Evolutionary conservation across 2,113 vertebrate genomes (phyloP).

Genomic region (Pitta sordida): DNA sequence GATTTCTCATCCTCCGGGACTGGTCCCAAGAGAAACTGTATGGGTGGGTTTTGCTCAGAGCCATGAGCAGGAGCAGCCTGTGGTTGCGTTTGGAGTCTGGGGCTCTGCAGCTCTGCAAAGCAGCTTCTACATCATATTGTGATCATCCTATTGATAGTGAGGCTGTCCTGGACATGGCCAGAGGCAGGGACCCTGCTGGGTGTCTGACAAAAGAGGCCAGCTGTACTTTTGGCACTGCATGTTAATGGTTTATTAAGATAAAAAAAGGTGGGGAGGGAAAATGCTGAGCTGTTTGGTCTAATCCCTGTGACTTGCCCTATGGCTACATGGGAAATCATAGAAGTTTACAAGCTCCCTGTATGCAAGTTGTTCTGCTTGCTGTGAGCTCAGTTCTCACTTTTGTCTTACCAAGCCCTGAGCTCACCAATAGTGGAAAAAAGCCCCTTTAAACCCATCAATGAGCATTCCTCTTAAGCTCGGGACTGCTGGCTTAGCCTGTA

Average conservation of each 20-base stretch:
- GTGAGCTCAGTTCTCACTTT: fast-evolving
- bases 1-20: neutral
- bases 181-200: neutral
- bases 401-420: neutral
- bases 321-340: neutral
- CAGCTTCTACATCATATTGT: fast-evolving
- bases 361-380: neutral
- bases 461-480: neutral
- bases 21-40: neutral
- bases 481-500: neutral
- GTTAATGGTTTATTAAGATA: neutral
- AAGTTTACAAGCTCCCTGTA: neutral
- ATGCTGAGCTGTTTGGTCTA: neutral
- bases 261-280: neutral
- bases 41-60: neutral
- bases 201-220: neutral
- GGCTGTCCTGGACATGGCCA: fast-evolving
- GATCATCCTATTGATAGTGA: neutral
- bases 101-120: neutral
- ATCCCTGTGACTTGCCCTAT: neutral
- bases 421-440: neutral
- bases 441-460: neutral
- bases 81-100: neutral
- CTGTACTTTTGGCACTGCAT: neutral
- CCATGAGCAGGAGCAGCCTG: fast-evolving